Evolutionary conservation across 2,797 vertebrate species (phyloP).

Genomic region (Tangara arthus): DNA sequence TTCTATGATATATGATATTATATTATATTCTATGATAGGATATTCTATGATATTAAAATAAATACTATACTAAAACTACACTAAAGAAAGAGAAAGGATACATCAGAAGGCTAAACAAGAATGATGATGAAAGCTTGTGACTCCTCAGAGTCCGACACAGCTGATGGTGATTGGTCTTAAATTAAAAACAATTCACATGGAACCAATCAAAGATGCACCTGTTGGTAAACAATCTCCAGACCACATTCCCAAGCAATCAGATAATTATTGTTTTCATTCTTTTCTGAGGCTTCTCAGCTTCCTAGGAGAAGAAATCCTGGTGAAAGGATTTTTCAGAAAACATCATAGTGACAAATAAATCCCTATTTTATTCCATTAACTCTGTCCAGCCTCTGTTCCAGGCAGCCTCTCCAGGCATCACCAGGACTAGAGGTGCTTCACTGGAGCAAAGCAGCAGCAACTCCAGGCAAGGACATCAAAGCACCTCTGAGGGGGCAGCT

Average conservation of each 20-base stretch:
- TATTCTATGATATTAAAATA: not conserved
- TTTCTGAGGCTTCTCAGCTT: not conserved
- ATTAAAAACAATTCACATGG: not conserved
- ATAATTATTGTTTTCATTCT: not conserved
- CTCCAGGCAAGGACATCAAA: fast-evolving
- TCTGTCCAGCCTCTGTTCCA: not conserved
- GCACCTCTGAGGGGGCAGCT: not conserved
- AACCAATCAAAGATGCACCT: not conserved
- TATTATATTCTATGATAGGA: too few relatives aligned
- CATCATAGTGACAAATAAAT: not conserved
- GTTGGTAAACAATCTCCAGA: not conserved
- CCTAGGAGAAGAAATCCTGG: not conserved
- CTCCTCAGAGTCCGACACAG: not conserved
- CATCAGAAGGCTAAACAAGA: not conserved
- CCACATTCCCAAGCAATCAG: not conserved
- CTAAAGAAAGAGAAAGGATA: not conserved
- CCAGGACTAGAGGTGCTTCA: not conserved
- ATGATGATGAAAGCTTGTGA: fast-evolving
- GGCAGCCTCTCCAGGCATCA: not conserved
- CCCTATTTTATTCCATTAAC: not conserved
- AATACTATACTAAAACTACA: not conserved
- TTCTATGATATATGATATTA: not conserved
- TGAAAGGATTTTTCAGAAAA: not conserved
- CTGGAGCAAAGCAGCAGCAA: not conserved
- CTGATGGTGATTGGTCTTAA: not conserved